Base-by-base conservation (phyloP, 2,888 invertebrate species). In the Aradus depressus region DNA sequence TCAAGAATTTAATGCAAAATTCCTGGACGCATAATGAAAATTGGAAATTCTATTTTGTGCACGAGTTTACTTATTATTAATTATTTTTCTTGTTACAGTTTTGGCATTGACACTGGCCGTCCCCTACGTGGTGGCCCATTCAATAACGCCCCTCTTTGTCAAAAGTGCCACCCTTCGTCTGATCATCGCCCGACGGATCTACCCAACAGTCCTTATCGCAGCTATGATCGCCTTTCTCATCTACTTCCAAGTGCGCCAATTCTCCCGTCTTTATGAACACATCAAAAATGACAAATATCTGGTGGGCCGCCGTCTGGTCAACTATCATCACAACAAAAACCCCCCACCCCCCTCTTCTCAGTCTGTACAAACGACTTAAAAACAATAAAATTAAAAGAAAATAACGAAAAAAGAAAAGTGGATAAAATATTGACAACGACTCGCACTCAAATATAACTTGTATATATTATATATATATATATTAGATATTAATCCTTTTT, bases 221-320 rank as follows among this genome's bases (percentile, higher is more conserved):
- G 76, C 77, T 44, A 68, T 83, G 49, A 75, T 92, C 58, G 73
- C 88, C 50, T 75, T 77, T 56, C 56, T 59, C 14, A 55, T 60
- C 47, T 57, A 56, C 32, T 61, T 64, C 53, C 90, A 97, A 76
- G 81, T 93, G 51, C 80, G 85, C 50, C 96, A 97, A 67, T 91
- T 98, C 72, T 82, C 81, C 63, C 87, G 90, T 64, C 72, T 98
- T 16, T 96, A 96, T 68, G 91, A 96, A 67, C 95, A 95, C 70
- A 98, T 98, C 65, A 95, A 96, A 72, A 97, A 98, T 70, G 97
- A 97, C 71, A 97, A 96, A 72, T 96, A 97, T 72, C 76, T 97
- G 43, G 96, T 98, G 12, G 97, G 97, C 0, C 88, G 93, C 63
- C 76, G 95, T 60, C 76, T 98, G 59, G 96, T 97, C 23, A 98